Evolutionary conservation across 2,888 invertebrate genomes (phyloP), one percentile per base, ranked within the genome.

Genomic region (Acrocyrtus sp.): DNA sequence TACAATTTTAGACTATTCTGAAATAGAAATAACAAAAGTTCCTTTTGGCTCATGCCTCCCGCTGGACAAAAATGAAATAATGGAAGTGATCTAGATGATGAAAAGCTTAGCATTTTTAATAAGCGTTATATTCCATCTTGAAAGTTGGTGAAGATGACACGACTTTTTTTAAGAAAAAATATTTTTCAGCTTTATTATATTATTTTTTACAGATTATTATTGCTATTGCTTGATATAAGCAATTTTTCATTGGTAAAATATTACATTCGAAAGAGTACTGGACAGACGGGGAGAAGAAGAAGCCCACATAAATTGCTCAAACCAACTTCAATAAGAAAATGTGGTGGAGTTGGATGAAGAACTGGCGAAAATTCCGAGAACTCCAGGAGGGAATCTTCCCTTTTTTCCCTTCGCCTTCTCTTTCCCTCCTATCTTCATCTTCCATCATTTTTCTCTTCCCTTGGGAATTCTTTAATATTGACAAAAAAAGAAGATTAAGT

Each of bases 71-170:
- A 29, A 51, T 69, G 61, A 56, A 45, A 26, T n/a, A n/a, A n/a
- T n/a, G n/a, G n/a, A n/a, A 26, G 62, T 69, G 69, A 69, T 62
- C 69, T 62, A 69, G 69, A 69, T 69, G 69, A 69, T 69, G 69
- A 69, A n/a, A n/a, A n/a, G 62, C 51, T 39, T 24, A 62, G 39
- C 47, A 48, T 60, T 60, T 60, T 47, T 47, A 6, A 15, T 8
- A 15, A 3, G 12, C 22, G 50, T 24, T 24, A 45, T 45, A 45
- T 39, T 39, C 12, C 39, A n/a, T n/a, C n/a, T n/a, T n/a, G n/a
- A 15, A 39, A 39, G 39, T 39, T 6, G 15, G 6, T 39, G 45
- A 57, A 21, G 17, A 57, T 57, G 29, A 41, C 22, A n/a, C n/a
- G n/a, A n/a, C n/a, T n/a, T n/a, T n/a, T n/a, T n/a, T n/a, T n/a